Evolutionary conservation across 2,797 vertebrate genomes (phyloP), one percentile per base, ranked within the genome.

Genomic region (Enteromius thamalakanensis): DNA sequence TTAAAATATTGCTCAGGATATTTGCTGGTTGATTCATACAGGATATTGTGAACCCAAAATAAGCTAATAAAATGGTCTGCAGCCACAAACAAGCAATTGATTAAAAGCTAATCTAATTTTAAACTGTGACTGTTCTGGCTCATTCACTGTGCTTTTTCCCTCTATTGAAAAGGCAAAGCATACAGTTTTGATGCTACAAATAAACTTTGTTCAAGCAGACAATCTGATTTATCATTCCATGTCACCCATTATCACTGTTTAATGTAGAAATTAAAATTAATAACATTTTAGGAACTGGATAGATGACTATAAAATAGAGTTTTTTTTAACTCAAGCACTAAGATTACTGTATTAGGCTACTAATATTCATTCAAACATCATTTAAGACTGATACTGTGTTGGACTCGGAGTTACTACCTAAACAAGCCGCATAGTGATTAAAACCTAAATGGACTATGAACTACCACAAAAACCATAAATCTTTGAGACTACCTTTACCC

Each of bases 71-170:
- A 47, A 87, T 26, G 8, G 62, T 68, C 64, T 67, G 75, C 67
- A 67, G 86, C n/a, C 81, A 42, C n/a, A 74, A 76, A 86, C 79
- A 74, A 81, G 47, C 40, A 19, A 86, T 82, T 17, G 84, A 64
- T 80, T 80, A 23, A 2, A 53, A 62, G 55, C 19, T 58, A 79
- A 83, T 84, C 53, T 40, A 32, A 83, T 79, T 88, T 79, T 68
- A 45, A 67, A 47, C 42, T 26, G 19, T 64, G 4, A 1, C 1
- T 67, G 29, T 49, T 26, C 83, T 26, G 74, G 55, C 29, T 81
- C 37, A 69, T 82, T 86, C 3, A 60, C 71, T 53, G 76, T 29
- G 76, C 49, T 68, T 55, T 64, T 11, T 1, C 1, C 14, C 51
- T 51, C 60, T 34, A 9, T 17, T 47, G 21, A 58, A 67, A 45